These are phyloP conservation scores for Hippasteria phrygiana DNA, from an alignment of 53 echinoderm and acorn worm genomes.

Conservation along the genomic window DNA sequence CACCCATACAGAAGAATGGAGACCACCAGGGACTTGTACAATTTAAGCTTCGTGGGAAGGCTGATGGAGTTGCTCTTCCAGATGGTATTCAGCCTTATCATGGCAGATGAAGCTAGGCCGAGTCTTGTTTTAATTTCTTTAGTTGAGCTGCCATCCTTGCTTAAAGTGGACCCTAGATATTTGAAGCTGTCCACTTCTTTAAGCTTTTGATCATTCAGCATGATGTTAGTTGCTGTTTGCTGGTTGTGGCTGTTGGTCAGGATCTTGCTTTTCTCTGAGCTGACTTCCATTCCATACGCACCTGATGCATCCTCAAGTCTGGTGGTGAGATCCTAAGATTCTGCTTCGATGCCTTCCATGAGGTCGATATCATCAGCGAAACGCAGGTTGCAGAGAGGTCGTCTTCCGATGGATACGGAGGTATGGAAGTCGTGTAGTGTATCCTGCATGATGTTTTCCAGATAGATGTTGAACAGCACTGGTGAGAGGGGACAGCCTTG, in stretches of 20 bases:
- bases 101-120: slow-evolving; percentile 34
- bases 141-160: slow-evolving; percentile 41
- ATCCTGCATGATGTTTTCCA: slow-evolving; percentile 42
- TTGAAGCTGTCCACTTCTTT: slow-evolving; percentile 1
- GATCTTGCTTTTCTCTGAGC: slow-evolving; percentile 51
- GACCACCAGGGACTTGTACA: slow-evolving; percentile 1
- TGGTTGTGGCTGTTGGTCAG: slow-evolving; percentile 30
- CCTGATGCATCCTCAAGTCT: slow-evolving; percentile 9
- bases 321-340: slow-evolving; percentile 37
- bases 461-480: slow-evolving; percentile 53
- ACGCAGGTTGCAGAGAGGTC: slow-evolving; percentile 29
- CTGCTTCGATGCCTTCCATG: slow-evolving; percentile 42
- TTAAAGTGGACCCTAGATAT: neutral
- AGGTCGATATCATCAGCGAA: slow-evolving; percentile 50
- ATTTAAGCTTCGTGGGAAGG: slow-evolving; percentile 8
- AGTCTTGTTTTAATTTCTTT: slow-evolving; percentile 45
- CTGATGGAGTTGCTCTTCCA: slow-evolving; percentile 34
- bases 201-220: neutral
- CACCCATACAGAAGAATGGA: slow-evolving; percentile 48
- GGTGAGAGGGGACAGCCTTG: slow-evolving; percentile 54
- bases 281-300: slow-evolving; percentile 51
- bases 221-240: neutral
- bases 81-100: slow-evolving; percentile 35
- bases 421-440: neutral
- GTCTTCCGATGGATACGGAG: slow-evolving; percentile 31